Conservation (phyloP, 1,140 invertebrate species). For the Anthonomus grandis region DNA sequence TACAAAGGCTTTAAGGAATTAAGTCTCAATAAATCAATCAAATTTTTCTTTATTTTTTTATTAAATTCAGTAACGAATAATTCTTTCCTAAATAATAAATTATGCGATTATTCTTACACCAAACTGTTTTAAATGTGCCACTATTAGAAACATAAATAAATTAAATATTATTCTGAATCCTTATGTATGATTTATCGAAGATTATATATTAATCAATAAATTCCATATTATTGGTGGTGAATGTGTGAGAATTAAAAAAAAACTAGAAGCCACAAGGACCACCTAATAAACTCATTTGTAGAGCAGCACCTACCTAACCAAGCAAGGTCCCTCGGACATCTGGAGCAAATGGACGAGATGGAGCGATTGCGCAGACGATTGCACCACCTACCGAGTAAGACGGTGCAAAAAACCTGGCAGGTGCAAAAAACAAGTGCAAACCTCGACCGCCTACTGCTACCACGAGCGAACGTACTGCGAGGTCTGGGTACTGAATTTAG, state of each 20-base stretch:
- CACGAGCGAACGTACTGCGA: constrained; percentile 75
- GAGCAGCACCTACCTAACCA: constrained; percentile 33
- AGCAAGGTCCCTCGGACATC: constrained; percentile 33
- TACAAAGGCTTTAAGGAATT: too few relatives aligned
- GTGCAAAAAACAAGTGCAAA: constrained; percentile 69
- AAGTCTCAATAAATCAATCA: too few relatives aligned
- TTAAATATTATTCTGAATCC: too few relatives aligned
- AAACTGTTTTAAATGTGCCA: too few relatives aligned
- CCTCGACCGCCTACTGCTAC: constrained; percentile 81
- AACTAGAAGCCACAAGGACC: background rate
- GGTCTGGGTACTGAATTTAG: constrained; percentile 60
- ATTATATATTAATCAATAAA: too few relatives aligned
- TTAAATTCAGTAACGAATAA: too few relatives aligned
- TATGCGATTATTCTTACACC: too few relatives aligned
- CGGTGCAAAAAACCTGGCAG: constrained; percentile 69
- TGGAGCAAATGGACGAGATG: constrained; percentile 52
- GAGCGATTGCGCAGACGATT: constrained; percentile 49
- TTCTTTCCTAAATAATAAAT: too few relatives aligned
- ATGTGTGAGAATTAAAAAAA: background rate
- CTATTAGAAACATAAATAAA: too few relatives aligned
- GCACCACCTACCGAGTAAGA: constrained; percentile 53
- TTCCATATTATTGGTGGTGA: too few relatives aligned
- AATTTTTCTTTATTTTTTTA: too few relatives aligned
- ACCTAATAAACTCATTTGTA: constrained; percentile 17
- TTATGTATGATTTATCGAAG: too few relatives aligned